Percentiles rank a stretch among this genome's conserved stretches.
Evolutionary conservation across 2,888 invertebrate species (phyloP).

Genomic region (Scaptomyza caliginosa): DNA sequence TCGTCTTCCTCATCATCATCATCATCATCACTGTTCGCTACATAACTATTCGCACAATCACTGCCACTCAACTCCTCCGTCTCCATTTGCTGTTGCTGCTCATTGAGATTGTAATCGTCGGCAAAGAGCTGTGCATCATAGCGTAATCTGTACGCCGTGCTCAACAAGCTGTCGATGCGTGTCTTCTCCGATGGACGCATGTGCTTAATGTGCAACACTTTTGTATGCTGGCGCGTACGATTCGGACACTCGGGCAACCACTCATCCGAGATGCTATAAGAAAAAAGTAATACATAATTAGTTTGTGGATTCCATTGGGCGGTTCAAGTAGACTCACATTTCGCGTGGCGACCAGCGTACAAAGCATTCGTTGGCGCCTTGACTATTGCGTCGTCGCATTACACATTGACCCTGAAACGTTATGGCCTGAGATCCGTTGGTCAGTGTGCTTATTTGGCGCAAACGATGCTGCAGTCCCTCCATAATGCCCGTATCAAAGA

Average conservation of each 20-base stretch:
- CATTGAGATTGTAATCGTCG: conserved; percentile 66
- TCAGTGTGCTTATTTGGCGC: conserved; percentile 87
- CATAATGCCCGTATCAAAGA: conserved; percentile 96
- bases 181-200: conserved; percentile 82
- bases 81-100: conserved; percentile 36
- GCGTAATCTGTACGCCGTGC: conserved; percentile 81
- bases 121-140: conserved; percentile 81
- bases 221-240: conserved; percentile 85
- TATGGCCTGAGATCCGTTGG: conserved; percentile 88
- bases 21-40: conserved; percentile 20
- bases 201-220: conserved; percentile 85
- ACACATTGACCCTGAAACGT: conserved; percentile 89
- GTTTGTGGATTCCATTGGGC: too few species aligned
- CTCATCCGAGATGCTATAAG: conserved; percentile 93
- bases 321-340: too few species aligned
- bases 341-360: conserved; percentile 93
- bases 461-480: conserved; percentile 94
- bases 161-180: conserved; percentile 79
- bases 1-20: conserved; percentile 33
- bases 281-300: neutral
- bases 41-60: conserved; percentile 36
- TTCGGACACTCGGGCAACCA: conserved; percentile 92
- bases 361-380: conserved; percentile 89
- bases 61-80: conserved; percentile 36
- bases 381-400: conserved; percentile 87